Percentiles rank a stretch among this genome's conserved stretches.
phyloP scores from a whole-genome alignment of 1,140 invertebrate genomes.

The Scaptomyza montana region DNA sequence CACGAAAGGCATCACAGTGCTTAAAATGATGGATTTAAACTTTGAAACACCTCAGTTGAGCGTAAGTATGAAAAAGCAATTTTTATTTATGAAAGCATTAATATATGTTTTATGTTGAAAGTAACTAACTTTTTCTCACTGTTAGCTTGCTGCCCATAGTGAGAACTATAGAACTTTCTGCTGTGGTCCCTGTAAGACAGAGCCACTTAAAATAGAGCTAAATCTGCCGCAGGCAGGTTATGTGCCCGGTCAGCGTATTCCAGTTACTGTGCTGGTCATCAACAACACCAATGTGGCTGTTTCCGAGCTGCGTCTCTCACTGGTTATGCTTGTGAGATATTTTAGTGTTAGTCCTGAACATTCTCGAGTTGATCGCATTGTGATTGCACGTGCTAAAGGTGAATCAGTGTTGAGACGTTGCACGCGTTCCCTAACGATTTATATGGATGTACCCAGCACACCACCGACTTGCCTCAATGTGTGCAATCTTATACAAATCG shows the following conservation, averaged over 20 bases:
- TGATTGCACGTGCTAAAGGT: conserved; percentile 84
- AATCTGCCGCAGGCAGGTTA: conserved; percentile 75
- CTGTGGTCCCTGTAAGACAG: conserved; percentile 78
- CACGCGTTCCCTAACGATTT: conserved; percentile 64
- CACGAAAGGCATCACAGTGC: conserved; percentile 89
- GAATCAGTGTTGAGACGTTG: conserved; percentile 84
- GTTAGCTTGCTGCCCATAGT: conserved; percentile 62
- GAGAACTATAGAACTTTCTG: conserved; percentile 75
- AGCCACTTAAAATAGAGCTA: conserved; percentile 71
- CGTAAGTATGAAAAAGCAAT: conserved; percentile 40
- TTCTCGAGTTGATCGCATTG: conserved; percentile 85
- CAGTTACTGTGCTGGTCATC: conserved; percentile 65
- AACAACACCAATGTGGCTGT: conserved; percentile 85
- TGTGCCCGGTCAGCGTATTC: conserved; percentile 76
- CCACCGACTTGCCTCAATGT: conserved; percentile 88
- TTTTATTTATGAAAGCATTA: neutral
- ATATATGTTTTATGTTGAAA: too few species aligned
- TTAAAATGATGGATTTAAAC: conserved; percentile 90
- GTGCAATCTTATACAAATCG: conserved; percentile 87
- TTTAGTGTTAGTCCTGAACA: conserved; percentile 85
- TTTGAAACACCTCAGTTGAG: conserved; percentile 83
- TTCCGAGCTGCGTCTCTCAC: conserved; percentile 83
- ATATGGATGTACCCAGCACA: conserved; percentile 87
- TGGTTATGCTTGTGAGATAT: conserved; percentile 84
- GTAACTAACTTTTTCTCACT: neutral